Base-by-base conservation (phyloP, 2,888 invertebrate genomes). In the Fissipunctia ypsillon region DNA sequence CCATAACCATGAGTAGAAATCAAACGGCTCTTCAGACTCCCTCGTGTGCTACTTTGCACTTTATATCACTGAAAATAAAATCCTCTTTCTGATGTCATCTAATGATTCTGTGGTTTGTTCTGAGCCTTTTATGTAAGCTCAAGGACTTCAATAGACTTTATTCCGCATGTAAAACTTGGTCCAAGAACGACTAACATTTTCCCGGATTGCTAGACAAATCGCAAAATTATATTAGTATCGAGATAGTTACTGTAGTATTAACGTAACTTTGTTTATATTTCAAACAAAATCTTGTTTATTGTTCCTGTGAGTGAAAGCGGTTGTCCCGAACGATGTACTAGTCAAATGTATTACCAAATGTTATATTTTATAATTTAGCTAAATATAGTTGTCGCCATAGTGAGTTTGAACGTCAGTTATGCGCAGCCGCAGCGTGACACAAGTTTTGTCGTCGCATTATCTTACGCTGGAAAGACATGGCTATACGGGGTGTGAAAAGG, bases 341-440 rank as follows among this genome's bases (percentile, higher is more conserved):
- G 93, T 93, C 93, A 93, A 88, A 89, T 87, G 84, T 91, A 89
- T 88, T 91, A 92, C 91, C 91, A 92, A 92, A 91, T 89, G 84
- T 90, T 88, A 88, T 89, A 88, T 89, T 76, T 87, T 87, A 78
- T 89, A 88, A 87, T 88, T 84, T 89, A 88, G 86, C 78, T 69
- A 78, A 86, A 83, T 87, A 65, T 82, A 86, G 73, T 84, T 82
- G 77, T 81, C 73, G 75, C 73, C 70, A 66, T 88, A 86, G 81
- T 75, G 81, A 84, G 81, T 80, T 81, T 64, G 66, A 80, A 84
- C 66, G 74, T 67, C 70, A 65, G 57, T 69, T 35, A 48, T 61
- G 71, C 25, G 59, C 38, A 45, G n/a, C 10, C 10, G 60, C 52
- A 35, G 35, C 35, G 35, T 9, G 31, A 31, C 22, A 16, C n/a